Conservation (phyloP, 2,113 vertebrate species). For the Gymnogyps californianus region DNA sequence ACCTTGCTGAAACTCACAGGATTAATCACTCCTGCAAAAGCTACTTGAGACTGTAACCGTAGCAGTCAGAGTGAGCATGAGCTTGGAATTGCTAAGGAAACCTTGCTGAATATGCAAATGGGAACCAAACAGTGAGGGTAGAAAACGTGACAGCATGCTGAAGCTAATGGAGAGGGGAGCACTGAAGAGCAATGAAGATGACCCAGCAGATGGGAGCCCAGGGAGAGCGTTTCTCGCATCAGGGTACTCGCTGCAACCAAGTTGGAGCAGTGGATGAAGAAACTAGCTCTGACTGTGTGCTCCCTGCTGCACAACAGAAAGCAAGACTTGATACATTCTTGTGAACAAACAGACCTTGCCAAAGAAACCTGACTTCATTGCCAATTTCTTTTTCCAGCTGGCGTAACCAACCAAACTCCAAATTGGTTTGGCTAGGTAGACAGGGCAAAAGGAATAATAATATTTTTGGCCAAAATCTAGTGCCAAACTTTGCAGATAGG, state of each 20-base stretch:
- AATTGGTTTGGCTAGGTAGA: conserved; percentile 46
- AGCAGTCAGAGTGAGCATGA: not conserved
- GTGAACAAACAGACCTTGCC: not conserved
- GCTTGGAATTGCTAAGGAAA: not conserved
- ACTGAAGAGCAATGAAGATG: not conserved
- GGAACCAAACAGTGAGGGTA: not conserved
- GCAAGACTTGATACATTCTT: not conserved
- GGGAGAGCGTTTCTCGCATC: not conserved
- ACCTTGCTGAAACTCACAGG: not conserved
- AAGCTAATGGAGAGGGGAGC: not conserved
- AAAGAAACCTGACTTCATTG: not conserved
- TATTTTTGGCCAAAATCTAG: not conserved
- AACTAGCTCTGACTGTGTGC: not conserved
- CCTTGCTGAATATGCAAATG: not conserved
- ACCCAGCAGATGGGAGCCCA: not conserved
- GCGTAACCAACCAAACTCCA: conserved; percentile 9
- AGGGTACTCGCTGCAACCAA: not conserved
- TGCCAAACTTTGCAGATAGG: not conserved
- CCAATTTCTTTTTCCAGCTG: conserved; percentile 28
- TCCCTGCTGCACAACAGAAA: conserved; percentile 3
- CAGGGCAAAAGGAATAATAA: conserved; percentile 11
- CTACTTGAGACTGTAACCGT: not conserved
- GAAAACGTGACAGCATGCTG: not conserved
- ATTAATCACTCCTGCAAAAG: not conserved
- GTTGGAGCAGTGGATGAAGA: accelerated